Evolutionary conservation across 35 echinoderm and acorn worm species (phyloP).

Genomic region (Ptychodera flava): DNA sequence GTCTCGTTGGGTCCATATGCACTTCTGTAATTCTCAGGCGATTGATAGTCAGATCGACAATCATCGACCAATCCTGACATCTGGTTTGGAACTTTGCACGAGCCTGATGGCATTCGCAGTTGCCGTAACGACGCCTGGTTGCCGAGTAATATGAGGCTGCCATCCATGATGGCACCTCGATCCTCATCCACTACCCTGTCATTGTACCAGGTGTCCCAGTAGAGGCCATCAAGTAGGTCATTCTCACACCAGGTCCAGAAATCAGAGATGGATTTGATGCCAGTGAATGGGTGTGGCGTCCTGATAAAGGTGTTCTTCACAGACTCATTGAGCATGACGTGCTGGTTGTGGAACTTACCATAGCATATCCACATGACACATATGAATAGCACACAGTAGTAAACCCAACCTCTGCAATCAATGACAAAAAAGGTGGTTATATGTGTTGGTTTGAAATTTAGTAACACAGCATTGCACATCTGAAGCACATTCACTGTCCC

Average conservation of each 20-base stretch:
- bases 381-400: constrained; percentile 47
- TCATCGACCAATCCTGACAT: constrained; percentile 25
- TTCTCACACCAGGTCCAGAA: constrained; percentile 76
- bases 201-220: constrained; percentile 62
- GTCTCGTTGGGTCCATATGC: constrained; percentile 40
- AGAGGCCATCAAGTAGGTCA: constrained; percentile 72
- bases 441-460: no score
- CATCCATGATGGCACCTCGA: constrained; percentile 42
- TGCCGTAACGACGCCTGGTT: constrained; percentile 56
- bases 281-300: constrained; percentile 65
- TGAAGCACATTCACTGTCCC: no score
- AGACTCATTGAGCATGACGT: constrained; percentile 56
- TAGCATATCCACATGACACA: constrained; percentile 90
- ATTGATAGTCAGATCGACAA: constrained; percentile 27
- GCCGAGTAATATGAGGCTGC: constrained; percentile 59
- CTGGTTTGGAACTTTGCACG: constrained; percentile 34
- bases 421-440: no score
- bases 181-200: constrained; percentile 29
- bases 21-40: neutral
- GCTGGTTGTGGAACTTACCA: constrained; percentile 44
- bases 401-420: constrained; percentile 62
- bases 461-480: no score
- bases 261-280: constrained; percentile 39
- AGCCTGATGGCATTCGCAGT: constrained; percentile 33
- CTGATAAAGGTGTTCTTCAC: constrained; percentile 65